These are phyloP conservation scores for Hartigia nigra DNA, from an alignment of 2,888 invertebrate species.

Conservation along the genomic window DNA sequence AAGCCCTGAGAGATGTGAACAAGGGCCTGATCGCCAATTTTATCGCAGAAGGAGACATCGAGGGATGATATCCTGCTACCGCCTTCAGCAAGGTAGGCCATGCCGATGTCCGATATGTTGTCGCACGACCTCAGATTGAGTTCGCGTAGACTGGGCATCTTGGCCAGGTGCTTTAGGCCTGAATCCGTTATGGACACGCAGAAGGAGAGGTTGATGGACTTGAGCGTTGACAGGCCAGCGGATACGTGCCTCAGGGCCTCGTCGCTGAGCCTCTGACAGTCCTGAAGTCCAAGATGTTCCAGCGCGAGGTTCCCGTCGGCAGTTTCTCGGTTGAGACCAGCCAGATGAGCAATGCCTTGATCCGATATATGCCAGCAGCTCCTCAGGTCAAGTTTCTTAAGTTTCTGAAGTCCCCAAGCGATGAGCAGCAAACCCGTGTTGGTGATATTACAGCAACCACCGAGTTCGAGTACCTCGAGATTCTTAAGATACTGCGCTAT, in stretches of 20 bases:
- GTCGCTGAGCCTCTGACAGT: slow-evolving; percentile 94
- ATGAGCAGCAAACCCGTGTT: slow-evolving; percentile 88
- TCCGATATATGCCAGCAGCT: slow-evolving; percentile 95
- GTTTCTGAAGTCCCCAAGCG: slow-evolving; percentile 87
- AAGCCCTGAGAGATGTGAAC: slow-evolving; percentile 91
- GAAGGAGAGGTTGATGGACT: slow-evolving; percentile 91
- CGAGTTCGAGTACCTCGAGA: slow-evolving; percentile 87
- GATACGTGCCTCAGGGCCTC: slow-evolving; percentile 89
- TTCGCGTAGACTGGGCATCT: slow-evolving; percentile 85
- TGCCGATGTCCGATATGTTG: slow-evolving; percentile 91
- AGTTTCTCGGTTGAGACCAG: slow-evolving; percentile 76
- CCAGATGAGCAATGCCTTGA: slow-evolving; percentile 87
- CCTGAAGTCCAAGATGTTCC: slow-evolving; percentile 90
- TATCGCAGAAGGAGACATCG: slow-evolving; percentile 96
- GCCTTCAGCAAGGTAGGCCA: slow-evolving; percentile 92
- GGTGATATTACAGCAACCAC: slow-evolving; percentile 92
- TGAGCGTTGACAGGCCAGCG: slow-evolving; percentile 82
- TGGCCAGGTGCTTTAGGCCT: slow-evolving; percentile 88
- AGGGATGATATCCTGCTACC: slow-evolving; percentile 83
- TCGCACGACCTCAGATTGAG: slow-evolving; percentile 93
- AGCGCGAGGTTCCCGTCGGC: slow-evolving; percentile 79
- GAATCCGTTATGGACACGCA: slow-evolving; percentile 95
- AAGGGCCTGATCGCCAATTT: slow-evolving; percentile 91
- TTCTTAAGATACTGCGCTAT: slow-evolving; percentile 88
- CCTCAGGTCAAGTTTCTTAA: slow-evolving; percentile 86